A percentile compares a stretch with the other conserved stretches of the same genome.
phyloP scores from a whole-genome alignment of 2,113 vertebrate species.

The Eonycteris spelaea region DNA sequence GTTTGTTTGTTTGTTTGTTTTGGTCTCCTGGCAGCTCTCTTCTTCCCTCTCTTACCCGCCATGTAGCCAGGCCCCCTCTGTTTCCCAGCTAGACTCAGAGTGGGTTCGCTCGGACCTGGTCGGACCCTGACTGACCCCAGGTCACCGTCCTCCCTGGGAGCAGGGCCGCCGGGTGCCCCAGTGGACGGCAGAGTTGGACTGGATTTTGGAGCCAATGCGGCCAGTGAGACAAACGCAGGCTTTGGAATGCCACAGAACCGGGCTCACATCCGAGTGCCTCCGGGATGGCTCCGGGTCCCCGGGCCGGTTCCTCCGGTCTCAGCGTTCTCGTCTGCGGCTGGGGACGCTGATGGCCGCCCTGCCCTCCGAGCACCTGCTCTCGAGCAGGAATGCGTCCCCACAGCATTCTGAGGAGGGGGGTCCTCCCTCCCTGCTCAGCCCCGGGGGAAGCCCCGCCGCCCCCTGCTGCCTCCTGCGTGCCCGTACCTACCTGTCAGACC shows the following conservation, averaged over 20 bases:
- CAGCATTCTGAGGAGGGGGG: too few relatives aligned
- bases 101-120: not conserved
- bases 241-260: not conserved
- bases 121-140: rapidly evolving
- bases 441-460: not conserved
- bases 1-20: not conserved
- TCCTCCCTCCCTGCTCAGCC: not conserved
- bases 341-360: not conserved
- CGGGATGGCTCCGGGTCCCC: rapidly evolving
- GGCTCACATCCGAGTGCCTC: not conserved
- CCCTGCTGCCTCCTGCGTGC: not conserved
- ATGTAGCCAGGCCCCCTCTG: rapidly evolving
- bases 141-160: too few relatives aligned
- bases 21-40: not conserved
- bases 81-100: not conserved
- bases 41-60: too few relatives aligned
- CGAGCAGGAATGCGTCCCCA: too few relatives aligned
- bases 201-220: not conserved
- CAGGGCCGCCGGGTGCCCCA: rapidly evolving
- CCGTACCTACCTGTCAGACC: rapidly evolving
- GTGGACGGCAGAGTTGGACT: not conserved
- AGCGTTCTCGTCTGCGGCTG: rapidly evolving
- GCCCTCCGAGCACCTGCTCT: not conserved
- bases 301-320: not conserved
- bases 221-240: not conserved